phyloP scores from a whole-genome alignment of 2,797 vertebrate species.

The Coregonus sp. region DNA sequence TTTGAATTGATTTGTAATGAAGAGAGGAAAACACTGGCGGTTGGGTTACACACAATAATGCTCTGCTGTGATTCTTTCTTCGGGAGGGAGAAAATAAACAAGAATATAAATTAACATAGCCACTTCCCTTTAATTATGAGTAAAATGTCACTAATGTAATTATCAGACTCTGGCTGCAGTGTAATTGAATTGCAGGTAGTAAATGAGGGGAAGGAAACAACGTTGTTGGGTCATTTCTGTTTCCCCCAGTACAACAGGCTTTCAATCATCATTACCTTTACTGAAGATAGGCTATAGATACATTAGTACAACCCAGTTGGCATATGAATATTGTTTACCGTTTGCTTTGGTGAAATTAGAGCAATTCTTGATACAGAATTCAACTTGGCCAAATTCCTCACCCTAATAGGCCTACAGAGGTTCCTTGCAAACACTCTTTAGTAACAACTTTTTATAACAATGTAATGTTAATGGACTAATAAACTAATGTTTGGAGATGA shows the following conservation, averaged over 20 bases:
- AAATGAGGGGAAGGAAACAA: constrained; percentile 59
- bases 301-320: neutral
- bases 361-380: neutral
- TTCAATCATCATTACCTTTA: constrained; percentile 38
- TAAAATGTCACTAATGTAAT: constrained; percentile 68
- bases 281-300: constrained; percentile 8
- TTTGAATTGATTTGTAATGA: constrained; percentile 51
- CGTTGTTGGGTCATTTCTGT: constrained; percentile 42
- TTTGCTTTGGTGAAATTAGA: neutral
- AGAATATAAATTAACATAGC: constrained; percentile 57
- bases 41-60: constrained; percentile 44
- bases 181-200: constrained; percentile 70
- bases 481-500: neutral
- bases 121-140: constrained; percentile 65
- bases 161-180: constrained; percentile 59
- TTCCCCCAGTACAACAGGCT: constrained; percentile 34
- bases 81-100: constrained; percentile 54
- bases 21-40: constrained; percentile 36
- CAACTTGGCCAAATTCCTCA: neutral
- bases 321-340: neutral
- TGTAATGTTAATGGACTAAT: too few species aligned
- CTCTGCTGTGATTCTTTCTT: constrained; percentile 49
- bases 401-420: neutral
- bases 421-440: too few species aligned
- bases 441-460: too few species aligned